Base-by-base conservation (phyloP, 1,140 invertebrate species). In the Psilanteris sp. region DNA sequence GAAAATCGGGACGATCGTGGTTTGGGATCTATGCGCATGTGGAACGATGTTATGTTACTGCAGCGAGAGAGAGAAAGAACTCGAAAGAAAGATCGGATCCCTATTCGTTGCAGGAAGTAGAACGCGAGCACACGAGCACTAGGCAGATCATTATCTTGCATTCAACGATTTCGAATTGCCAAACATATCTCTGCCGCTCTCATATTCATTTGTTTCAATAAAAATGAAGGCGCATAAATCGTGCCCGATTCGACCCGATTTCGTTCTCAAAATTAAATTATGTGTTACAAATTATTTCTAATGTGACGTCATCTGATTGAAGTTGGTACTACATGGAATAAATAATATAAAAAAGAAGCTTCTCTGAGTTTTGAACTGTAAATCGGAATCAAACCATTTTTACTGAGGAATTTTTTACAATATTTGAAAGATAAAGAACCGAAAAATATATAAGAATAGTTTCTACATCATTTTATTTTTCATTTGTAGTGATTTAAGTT, bases 1-100 rank as follows among this genome's bases (percentile, higher is more conserved):
- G 66, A 61, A 71, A 71, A 71, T 71, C 66, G 54, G 55, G 46
- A 71, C 66, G 66, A 71, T 61, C 66, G 14, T 71, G 55, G 46
- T 44, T 61, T 44, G 24, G 54, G 44, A 61, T 52, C 54, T 71
- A 61, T 71, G 66, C 55, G 66, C 54, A 59, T 50, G 34, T 27
- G 66, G 44, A 70, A 70, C 34, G 43, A 50, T 43, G 66, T 13
- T 43, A n/a, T n/a, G n/a, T 15, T 4, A 34, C 6, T 11, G n/a
- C 3, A 29, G 6, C 10, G 22, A 2, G n/a, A n/a, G n/a, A n/a
- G 24, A 54, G 26, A 4, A 8, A 16, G 31, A 22, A n/a, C n/a
- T n/a, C n/a, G 41, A 36, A 32, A 62, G 15, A 48, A 24, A 54
- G 24, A 54, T 36, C 50, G 31, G 34, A 57, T 68, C 41, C 64